Evolutionary conservation across 2,113 vertebrate species (phyloP).

Genomic region (Meriones unguiculatus): DNA sequence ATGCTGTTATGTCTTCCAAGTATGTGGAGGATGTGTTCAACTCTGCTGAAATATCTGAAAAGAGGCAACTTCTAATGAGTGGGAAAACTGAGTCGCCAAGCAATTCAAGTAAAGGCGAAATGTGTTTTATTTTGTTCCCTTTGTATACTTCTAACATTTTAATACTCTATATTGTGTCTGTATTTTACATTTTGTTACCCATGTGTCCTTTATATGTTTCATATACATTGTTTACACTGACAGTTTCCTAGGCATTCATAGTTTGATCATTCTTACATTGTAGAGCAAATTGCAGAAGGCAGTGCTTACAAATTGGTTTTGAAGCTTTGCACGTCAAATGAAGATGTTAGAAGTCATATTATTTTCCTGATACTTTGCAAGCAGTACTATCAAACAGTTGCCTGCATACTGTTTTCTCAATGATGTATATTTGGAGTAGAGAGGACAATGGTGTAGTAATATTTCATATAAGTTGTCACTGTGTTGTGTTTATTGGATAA

Average conservation of each 20-base stretch:
- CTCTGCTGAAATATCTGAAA: background rate
- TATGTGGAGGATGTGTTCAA: background rate
- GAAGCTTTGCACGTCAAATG: conserved; percentile 31
- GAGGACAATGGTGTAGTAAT: background rate
- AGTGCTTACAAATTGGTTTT: conserved; percentile 51
- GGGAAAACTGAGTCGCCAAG: background rate
- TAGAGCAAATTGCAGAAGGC: conserved; percentile 54
- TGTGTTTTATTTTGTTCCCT: conserved; percentile 23
- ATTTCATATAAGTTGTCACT: conserved; percentile 22
- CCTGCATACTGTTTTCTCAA: background rate
- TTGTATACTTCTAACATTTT: background rate
- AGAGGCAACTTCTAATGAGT: background rate
- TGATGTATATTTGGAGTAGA: background rate
- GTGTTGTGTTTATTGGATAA: conserved; percentile 40
- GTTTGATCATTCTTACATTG: background rate
- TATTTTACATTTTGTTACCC: conserved; percentile 4
- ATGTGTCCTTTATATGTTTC: conserved; percentile 5
- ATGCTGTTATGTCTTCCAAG: background rate
- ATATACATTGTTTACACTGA: conserved; percentile 31
- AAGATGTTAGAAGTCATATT: conserved; percentile 44
- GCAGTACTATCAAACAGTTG: background rate
- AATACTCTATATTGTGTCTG: background rate
- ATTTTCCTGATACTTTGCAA: conserved; percentile 65
- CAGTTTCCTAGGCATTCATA: conserved; percentile 1
- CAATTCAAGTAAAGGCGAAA: background rate